A percentile compares a stretch with the other conserved stretches of the same genome.
Conservation (phyloP, 2,113 vertebrate genomes). For the Uropsilus gracilis region DNA sequence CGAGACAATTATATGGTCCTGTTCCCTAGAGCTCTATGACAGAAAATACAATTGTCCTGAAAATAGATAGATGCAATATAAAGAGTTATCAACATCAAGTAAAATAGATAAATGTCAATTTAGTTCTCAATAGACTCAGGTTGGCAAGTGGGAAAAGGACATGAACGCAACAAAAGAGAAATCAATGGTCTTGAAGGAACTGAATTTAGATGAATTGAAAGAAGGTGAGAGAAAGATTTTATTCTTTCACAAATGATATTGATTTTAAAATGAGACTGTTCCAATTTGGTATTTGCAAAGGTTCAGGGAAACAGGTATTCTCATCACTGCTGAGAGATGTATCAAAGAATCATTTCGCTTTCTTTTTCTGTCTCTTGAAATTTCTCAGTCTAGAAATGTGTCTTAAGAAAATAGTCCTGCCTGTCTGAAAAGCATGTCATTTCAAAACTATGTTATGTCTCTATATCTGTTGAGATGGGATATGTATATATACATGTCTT, state of each 20-base stretch:
- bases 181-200: not conserved
- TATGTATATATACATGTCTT: not conserved
- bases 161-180: not conserved
- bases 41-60: not conserved
- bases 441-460: not conserved
- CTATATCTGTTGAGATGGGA: too few species aligned
- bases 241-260: not conserved
- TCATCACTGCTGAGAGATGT: not conserved
- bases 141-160: not conserved
- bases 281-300: not conserved
- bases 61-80: not conserved
- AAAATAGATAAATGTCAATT: not conserved
- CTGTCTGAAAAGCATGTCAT: not conserved
- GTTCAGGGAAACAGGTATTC: not conserved
- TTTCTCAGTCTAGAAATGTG: not conserved
- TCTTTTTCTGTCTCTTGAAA: not conserved
- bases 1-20: not conserved
- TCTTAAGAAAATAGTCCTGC: not conserved
- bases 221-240: not conserved
- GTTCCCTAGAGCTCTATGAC: not conserved
- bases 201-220: not conserved
- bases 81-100: not conserved
- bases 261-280: slow-evolving; percentile 8
- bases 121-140: not conserved
- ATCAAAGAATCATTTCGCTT: not conserved